Conservation (phyloP, 23 tunicate species). For the Corella eumyota region DNA sequence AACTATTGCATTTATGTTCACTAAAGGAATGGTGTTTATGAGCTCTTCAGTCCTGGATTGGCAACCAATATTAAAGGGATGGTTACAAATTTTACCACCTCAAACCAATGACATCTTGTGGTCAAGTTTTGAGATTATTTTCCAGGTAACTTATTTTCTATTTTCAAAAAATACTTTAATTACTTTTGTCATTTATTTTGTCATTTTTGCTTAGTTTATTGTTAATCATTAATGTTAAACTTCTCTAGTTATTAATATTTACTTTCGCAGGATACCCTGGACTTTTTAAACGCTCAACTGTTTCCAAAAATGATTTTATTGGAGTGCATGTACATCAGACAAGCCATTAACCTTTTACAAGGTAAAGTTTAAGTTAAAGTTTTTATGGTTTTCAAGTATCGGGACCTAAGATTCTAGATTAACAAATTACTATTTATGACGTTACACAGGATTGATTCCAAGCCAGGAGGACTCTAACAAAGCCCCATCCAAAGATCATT, state of each 20-base stretch:
- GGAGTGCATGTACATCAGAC: conserved; percentile 99
- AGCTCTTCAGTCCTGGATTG: conserved; percentile 95
- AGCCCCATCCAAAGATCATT: conserved; percentile 45
- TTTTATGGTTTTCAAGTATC: too few relatives aligned
- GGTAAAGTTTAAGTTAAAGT: conserved; percentile 12
- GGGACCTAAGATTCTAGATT: too few relatives aligned
- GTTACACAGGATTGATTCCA: conserved; percentile 77
- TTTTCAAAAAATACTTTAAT: background rate
- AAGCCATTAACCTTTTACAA: conserved; percentile 91
- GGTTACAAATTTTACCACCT: conserved; percentile 81
- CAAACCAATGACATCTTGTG: conserved; percentile 59
- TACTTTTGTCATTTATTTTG: background rate
- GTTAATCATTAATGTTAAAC: too few relatives aligned
- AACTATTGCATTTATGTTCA: background rate
- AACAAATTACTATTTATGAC: too few relatives aligned
- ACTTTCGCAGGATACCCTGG: conserved; percentile 44
- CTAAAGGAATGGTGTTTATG: conserved; percentile 97
- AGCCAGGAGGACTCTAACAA: conserved; percentile 64
- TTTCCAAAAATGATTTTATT: conserved; percentile 89
- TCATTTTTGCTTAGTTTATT: background rate
- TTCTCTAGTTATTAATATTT: too few relatives aligned
- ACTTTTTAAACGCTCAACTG: conserved; percentile 32
- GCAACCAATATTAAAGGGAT: conserved; percentile 93
- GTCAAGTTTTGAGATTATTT: conserved; percentile 67
- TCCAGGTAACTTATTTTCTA: conserved; percentile 33